phyloP scores from a whole-genome alignment of 2,888 invertebrate genomes.

The Physocephala rufipes region DNA sequence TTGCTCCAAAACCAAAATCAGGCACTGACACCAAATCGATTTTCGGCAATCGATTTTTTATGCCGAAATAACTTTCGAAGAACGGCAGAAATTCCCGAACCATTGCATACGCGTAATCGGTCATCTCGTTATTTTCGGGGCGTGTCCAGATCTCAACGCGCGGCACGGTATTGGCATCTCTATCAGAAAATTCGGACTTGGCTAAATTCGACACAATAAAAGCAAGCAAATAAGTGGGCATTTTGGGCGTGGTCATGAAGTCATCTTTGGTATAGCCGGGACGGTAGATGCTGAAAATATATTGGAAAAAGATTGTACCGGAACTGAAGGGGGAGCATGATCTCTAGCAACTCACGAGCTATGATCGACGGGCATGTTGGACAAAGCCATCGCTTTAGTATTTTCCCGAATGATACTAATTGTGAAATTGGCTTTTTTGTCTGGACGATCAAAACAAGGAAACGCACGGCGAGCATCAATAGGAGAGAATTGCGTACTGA shows the following conservation, averaged over 20 bases:
- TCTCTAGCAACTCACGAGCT: constrained; percentile 52
- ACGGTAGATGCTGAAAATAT: constrained; percentile 53
- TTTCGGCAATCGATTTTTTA: constrained; percentile 73
- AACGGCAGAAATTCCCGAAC: constrained; percentile 72
- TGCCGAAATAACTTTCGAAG: constrained; percentile 74
- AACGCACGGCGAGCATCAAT: constrained; percentile 83
- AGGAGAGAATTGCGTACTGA: constrained; percentile 82
- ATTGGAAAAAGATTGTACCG: too few relatives aligned
- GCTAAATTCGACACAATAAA: constrained; percentile 70
- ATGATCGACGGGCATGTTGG: constrained; percentile 72
- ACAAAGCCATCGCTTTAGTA: constrained; percentile 66
- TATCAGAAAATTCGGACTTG: constrained; percentile 55
- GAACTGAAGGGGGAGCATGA: not conserved
- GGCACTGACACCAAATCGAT: constrained; percentile 79
- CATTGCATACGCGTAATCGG: constrained; percentile 68
- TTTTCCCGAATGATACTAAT: constrained; percentile 73
- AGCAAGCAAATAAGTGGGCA: constrained; percentile 81
- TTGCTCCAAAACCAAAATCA: constrained; percentile 76
- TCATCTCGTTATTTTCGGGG: constrained; percentile 62
- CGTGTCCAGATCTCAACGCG: constrained; percentile 64
- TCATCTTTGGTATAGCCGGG: constrained; percentile 72
- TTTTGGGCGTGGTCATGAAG: constrained; percentile 72
- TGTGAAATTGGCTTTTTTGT: constrained; percentile 79
- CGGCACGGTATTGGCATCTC: constrained; percentile 55
- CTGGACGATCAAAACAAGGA: constrained; percentile 89